phyloP scores from a whole-genome alignment of 92 coral and sea anemone genomes.

The Muricea muricata region DNA sequence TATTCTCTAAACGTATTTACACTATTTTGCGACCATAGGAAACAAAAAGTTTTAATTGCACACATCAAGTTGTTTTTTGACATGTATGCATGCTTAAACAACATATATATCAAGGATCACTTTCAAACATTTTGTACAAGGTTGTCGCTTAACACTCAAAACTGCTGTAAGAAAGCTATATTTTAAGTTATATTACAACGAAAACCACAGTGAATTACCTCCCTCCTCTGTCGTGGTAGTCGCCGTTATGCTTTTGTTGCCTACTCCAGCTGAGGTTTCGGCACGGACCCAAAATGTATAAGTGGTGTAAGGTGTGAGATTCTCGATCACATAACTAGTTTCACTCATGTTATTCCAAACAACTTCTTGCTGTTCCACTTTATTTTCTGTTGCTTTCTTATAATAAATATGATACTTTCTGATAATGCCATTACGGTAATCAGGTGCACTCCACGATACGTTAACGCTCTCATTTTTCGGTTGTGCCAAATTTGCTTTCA shows the following conservation, averaged over 20 bases:
- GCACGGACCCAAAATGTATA: constrained; percentile 1
- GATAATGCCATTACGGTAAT: background rate
- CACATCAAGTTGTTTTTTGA: too few species aligned
- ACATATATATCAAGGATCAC: too few species aligned
- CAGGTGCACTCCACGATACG: background rate
- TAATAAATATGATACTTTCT: background rate
- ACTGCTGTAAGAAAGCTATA: too few species aligned
- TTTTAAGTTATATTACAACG: too few species aligned
- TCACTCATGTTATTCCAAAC: background rate
- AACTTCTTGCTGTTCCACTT: too few species aligned
- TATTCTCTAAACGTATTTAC: too few species aligned
- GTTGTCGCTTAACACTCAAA: too few species aligned
- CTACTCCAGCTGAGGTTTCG: background rate
- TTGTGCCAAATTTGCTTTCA: background rate
- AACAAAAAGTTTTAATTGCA: too few species aligned
- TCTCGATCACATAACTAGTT: background rate
- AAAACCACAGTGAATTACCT: background rate
- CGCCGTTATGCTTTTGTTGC: background rate
- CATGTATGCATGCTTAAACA: too few species aligned
- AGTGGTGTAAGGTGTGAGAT: constrained; percentile 3
- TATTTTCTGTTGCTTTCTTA: background rate
- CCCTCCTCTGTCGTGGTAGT: background rate
- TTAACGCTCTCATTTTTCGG: too few species aligned
- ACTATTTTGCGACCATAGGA: too few species aligned
- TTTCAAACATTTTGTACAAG: too few species aligned